These are phyloP conservation scores for Galerucella pusilla DNA, from an alignment of 2,888 invertebrate species.

Conservation along the genomic window DNA sequence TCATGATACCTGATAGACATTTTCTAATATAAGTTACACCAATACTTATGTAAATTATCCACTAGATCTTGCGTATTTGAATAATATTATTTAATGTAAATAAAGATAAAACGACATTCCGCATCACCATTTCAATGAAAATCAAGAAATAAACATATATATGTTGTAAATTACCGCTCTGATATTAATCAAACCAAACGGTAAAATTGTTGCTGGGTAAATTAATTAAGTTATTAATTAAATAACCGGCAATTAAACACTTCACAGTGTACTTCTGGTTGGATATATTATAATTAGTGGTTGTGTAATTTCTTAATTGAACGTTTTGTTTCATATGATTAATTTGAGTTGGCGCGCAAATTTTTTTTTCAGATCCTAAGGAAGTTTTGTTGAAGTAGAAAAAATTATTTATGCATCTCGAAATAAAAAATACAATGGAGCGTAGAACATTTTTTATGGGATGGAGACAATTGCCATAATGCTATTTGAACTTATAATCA, in stretches of 20 bases:
- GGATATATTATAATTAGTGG: neutral
- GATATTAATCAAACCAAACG: neutral
- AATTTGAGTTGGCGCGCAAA: neutral
- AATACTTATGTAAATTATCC: neutral
- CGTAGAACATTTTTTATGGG: too few species aligned
- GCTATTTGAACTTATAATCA: too few species aligned
- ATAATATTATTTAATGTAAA: neutral
- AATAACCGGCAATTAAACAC: neutral
- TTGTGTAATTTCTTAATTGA: neutral
- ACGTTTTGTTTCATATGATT: neutral
- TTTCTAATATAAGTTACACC: neutral
- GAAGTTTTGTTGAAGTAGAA: too few species aligned
- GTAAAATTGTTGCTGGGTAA: neutral
- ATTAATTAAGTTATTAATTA: slow-evolving; percentile 6
- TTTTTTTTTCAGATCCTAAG: neutral
- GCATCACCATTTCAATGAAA: neutral
- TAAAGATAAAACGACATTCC: neutral
- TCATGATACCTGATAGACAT: too few species aligned
- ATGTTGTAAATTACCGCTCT: neutral
- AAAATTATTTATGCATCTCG: too few species aligned
- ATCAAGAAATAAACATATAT: neutral
- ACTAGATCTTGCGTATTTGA: neutral
- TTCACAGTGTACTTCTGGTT: neutral
- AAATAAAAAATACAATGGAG: too few species aligned
- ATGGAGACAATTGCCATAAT: too few species aligned